Base-by-base conservation (phyloP, 2,113 vertebrate genomes). In the Nesogale talazaci region DNA sequence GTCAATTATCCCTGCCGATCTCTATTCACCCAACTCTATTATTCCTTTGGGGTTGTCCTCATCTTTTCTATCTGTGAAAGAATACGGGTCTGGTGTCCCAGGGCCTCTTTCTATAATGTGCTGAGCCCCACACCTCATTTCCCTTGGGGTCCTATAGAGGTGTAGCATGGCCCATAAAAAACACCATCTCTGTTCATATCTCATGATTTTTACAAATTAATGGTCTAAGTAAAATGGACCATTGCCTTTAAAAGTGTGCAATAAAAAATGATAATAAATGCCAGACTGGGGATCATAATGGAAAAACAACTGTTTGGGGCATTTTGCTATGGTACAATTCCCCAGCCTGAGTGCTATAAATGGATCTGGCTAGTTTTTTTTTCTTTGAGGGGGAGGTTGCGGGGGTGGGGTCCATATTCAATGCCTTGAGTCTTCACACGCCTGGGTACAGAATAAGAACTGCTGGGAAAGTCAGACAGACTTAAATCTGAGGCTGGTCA, bases 401-500 rank as follows among this genome's bases (percentile, higher is more conserved):
- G 10, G 46, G 46, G 46, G 90, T 80, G 92, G 87, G 91, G 89
- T 97, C 94, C 95, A 79, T 81, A 36, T 95, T 97, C 95, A 95
- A 7, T 0, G 97, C 98, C 97, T 96, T 0, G 5, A 97, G 98
- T 97, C 92, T 97, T 98, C 96, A 97, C 97, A 98, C 97, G 98
- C 92, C 95, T 98, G 97, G 91, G 59, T 96, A 23, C 95, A 94
- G 97, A 97, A 92, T 97, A 92, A 97, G 95, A 95, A 97, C 90
- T 95, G 97, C 97, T 96, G 91, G 89, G 97, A 95, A 97, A 98
- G 96, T 7, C 97, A 97, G 97, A 97, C 97, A 98, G 96, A 95
- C 98, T 97, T 97, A 97, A 98, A 98, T 98, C 98, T 96, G 97
- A 98, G 97, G 97, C 98, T 97, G 97, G 98, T 98, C 99, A 98